Evolutionary conservation across 2,888 invertebrate genomes (phyloP).

Genomic region (Megamerina dolium): DNA sequence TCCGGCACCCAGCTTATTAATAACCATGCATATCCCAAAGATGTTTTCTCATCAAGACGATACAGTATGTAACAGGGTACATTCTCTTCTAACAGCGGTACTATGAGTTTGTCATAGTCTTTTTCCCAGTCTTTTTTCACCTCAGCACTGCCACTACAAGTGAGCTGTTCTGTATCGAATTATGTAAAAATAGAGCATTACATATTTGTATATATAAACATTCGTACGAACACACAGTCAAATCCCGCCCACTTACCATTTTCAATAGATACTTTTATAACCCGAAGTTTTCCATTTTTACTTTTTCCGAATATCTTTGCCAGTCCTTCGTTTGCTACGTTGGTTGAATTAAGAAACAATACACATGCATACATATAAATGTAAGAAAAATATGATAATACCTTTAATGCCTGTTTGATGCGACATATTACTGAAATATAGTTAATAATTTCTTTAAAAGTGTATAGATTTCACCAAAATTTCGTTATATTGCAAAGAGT

Average conservation of each 20-base stretch:
- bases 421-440: constrained; percentile 59
- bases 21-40: constrained; percentile 85
- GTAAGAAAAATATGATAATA: constrained; percentile 42
- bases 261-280: constrained; percentile 78
- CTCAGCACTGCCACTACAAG: constrained; percentile 60
- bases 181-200: no score
- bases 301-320: constrained; percentile 77
- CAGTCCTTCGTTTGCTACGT: constrained; percentile 76
- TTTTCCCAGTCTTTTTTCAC: constrained; percentile 75
- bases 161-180: constrained; percentile 62
- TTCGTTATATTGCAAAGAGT: background rate
- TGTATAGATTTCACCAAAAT: constrained; percentile 5
- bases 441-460: constrained; percentile 5
- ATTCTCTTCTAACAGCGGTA: constrained; percentile 65
- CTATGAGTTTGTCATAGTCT: constrained; percentile 73
- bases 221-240: background rate
- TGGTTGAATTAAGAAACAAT: no score
- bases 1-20: constrained; percentile 94
- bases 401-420: constrained; percentile 89
- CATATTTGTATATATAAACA: no score
- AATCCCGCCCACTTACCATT: constrained; percentile 58
- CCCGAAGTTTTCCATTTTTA: constrained; percentile 67
- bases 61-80: constrained; percentile 89
- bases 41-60: constrained; percentile 71
- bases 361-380: no score